A percentile compares a stretch with the other conserved stretches of the same genome.
phyloP scores from a whole-genome alignment of 2,113 vertebrate species.

The Paraplagusia blochii region DNA sequence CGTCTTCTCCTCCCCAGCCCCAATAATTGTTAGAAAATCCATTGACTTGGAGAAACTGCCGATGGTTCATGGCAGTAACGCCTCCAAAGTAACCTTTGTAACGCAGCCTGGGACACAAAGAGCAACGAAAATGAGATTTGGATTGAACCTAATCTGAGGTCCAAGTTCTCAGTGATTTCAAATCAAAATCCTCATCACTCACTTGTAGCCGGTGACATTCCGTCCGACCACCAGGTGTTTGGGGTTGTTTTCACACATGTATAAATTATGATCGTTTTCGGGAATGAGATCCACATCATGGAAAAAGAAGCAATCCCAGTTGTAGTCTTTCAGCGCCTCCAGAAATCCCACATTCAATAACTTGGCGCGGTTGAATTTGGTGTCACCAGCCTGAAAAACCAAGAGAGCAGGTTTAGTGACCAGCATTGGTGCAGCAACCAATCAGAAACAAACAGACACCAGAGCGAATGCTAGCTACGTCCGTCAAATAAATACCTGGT shows the following conservation, averaged over 20 bases:
- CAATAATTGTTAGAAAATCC: slow-evolving; percentile 98
- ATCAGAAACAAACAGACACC: neutral
- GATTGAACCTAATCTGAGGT: neutral
- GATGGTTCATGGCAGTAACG: slow-evolving; percentile 88
- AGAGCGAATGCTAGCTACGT: no score
- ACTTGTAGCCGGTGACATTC: slow-evolving; percentile 95
- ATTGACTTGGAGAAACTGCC: slow-evolving; percentile 90
- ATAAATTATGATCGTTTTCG: slow-evolving; percentile 92
- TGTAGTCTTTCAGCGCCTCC: slow-evolving; percentile 88
- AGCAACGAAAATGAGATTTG: neutral
- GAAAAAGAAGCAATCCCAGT: slow-evolving; percentile 96
- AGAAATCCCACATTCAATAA: slow-evolving; percentile 93
- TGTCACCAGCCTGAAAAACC: slow-evolving; percentile 79
- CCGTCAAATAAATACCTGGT: slow-evolving; percentile 80
- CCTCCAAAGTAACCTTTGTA: slow-evolving; percentile 96
- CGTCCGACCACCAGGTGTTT: slow-evolving; percentile 95
- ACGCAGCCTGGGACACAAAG: slow-evolving; percentile 76
- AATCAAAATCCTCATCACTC: slow-evolving; percentile 42
- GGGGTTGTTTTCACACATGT: slow-evolving; percentile 86
- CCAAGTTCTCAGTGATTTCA: neutral
- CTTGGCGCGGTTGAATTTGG: slow-evolving; percentile 93
- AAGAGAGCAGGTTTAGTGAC: slow-evolving; percentile 1
- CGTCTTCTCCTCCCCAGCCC: slow-evolving; percentile 99
- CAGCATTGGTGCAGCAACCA: neutral
- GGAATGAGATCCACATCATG: slow-evolving; percentile 96